These are phyloP conservation scores for Hyla sarda DNA, from an alignment of 2,113 vertebrate species.

Conservation along the genomic window DNA sequence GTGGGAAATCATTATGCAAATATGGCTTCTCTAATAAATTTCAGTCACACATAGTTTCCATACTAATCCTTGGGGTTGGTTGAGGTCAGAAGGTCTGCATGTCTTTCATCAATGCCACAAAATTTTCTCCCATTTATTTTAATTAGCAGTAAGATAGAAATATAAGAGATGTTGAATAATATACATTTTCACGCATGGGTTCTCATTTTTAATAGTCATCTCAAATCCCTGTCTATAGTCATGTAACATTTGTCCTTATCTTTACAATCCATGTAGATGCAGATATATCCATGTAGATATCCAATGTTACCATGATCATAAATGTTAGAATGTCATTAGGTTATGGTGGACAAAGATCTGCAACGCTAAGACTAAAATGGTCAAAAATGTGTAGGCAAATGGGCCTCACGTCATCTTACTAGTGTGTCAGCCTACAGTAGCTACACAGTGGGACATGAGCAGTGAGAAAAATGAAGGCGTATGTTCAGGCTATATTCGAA, in stretches of 20 bases:
- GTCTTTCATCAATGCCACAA: conserved; percentile 73
- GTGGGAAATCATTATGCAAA: conserved; percentile 95
- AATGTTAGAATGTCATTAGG: neutral
- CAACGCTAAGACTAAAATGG: neutral
- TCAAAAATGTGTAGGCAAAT: neutral
- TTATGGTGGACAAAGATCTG: neutral
- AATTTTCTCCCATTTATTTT: conserved; percentile 61
- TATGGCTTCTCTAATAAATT: conserved; percentile 85
- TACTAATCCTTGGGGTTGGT: conserved; percentile 83
- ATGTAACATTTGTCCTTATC: neutral
- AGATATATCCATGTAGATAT: neutral
- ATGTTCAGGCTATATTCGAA: no score
- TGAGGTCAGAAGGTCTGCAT: conserved; percentile 79
- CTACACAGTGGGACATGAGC: no score
- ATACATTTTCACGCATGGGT: conserved; percentile 58
- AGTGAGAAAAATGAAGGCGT: no score
- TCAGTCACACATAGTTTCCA: conserved; percentile 81
- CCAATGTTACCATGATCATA: neutral
- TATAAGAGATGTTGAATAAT: conserved; percentile 60
- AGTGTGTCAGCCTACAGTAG: no score
- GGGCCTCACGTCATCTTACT: no score
- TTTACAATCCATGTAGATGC: neutral
- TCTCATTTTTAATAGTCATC: conserved; percentile 55
- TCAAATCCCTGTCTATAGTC: neutral
- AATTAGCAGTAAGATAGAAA: conserved; percentile 70